Evolutionary conservation across 2,888 invertebrate species (phyloP).

Genomic region (Eudasyphora cyanicolor): DNA sequence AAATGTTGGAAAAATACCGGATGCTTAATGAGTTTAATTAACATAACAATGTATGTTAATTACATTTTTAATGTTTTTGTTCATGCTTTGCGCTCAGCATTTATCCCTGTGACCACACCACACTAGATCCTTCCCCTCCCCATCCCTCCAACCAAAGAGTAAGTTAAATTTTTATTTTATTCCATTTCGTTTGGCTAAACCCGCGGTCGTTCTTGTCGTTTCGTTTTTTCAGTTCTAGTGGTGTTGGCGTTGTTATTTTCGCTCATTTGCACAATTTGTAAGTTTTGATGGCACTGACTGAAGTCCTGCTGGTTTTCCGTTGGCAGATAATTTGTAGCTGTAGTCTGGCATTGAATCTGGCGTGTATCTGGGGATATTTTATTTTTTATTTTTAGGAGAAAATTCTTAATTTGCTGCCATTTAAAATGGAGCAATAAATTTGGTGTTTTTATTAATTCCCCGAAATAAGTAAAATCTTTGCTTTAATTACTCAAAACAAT

Average conservation of each 20-base stretch:
- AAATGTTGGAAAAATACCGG: slow-evolving; percentile 40
- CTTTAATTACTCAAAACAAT: too few species aligned
- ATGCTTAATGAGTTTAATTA: slow-evolving; percentile 64
- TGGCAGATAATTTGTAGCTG: slow-evolving; percentile 47
- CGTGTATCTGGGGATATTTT: background rate
- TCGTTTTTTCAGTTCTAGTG: background rate
- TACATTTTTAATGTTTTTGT: slow-evolving; percentile 60
- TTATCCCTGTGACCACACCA: background rate
- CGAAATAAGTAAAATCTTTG: too few species aligned
- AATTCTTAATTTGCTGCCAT: too few species aligned
- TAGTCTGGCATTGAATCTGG: background rate
- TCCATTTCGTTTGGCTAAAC: background rate
- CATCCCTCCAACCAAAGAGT: slow-evolving; percentile 10
- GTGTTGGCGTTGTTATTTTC: background rate
- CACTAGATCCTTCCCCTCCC: background rate
- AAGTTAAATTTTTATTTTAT: slow-evolving; percentile 3
- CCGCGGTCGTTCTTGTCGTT: background rate
- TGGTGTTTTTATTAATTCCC: too few species aligned
- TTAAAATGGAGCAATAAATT: too few species aligned
- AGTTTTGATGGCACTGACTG: slow-evolving; percentile 35
- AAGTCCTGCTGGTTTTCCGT: slow-evolving; percentile 47
- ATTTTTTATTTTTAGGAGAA: background rate
- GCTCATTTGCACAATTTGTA: slow-evolving; percentile 9
- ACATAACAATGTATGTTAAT: slow-evolving; percentile 64
- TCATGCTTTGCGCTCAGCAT: slow-evolving; percentile 22